Evolutionary conservation across 2,113 vertebrate species (phyloP).

Genomic region (Hippocampus guttulatus): DNA sequence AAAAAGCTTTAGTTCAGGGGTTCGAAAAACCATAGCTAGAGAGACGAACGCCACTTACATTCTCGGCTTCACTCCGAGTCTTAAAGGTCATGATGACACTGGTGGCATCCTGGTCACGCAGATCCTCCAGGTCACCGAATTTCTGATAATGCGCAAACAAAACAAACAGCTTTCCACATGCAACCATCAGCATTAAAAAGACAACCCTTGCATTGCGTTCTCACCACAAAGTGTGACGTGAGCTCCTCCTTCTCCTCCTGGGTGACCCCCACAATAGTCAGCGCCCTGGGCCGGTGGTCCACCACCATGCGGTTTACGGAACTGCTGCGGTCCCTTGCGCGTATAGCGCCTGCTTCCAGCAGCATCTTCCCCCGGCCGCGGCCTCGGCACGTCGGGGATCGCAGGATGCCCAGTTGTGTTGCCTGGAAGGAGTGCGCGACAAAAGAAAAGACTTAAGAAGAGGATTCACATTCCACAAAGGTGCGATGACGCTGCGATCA

Average conservation of each 20-base stretch:
- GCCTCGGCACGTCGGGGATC: conserved; percentile 76
- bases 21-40: neutral
- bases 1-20: neutral
- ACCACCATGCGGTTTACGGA: conserved; percentile 90
- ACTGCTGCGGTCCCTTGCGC: conserved; percentile 82
- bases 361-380: conserved; percentile 80
- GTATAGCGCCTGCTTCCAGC: conserved; percentile 46
- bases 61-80: conserved; percentile 84
- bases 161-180: neutral
- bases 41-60: conserved; percentile 65
- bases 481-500: too few relatives aligned
- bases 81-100: conserved; percentile 85
- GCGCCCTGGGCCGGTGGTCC: conserved; percentile 89
- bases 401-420: conserved; percentile 84
- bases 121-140: conserved; percentile 85
- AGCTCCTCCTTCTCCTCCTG: conserved; percentile 95
- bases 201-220: conserved; percentile 26
- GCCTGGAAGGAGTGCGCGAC: conserved; percentile 67
- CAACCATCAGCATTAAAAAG: neutral
- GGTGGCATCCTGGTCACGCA: conserved; percentile 82
- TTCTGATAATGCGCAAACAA: conserved; percentile 61
- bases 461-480: too few relatives aligned
- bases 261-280: conserved; percentile 82
- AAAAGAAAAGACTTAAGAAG: neutral
- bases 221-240: conserved; percentile 92